Conservation (phyloP, 2,888 invertebrate species). For the Drosophila lutescens region DNA sequence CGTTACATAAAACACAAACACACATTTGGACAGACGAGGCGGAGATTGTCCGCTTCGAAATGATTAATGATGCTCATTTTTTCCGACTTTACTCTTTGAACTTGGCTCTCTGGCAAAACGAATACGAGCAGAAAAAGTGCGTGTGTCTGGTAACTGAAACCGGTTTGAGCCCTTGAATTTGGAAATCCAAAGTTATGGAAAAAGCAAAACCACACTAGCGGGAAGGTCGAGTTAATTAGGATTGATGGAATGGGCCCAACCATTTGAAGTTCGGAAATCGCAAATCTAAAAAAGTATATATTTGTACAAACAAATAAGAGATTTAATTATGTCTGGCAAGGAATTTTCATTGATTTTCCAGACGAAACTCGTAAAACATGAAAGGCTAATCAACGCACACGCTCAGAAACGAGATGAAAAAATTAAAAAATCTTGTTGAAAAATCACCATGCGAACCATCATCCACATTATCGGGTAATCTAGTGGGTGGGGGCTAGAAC, state of each 20-base stretch:
- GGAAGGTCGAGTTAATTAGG: slow-evolving; percentile 38
- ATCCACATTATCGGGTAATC: slow-evolving; percentile 8
- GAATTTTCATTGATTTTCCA: slow-evolving; percentile 48
- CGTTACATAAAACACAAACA: slow-evolving; percentile 51
- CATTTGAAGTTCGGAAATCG: slow-evolving; percentile 1
- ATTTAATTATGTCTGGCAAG: slow-evolving; percentile 9
- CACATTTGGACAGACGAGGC: neutral
- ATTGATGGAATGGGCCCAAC: slow-evolving; percentile 15
- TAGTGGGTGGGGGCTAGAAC: neutral
- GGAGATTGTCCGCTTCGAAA: slow-evolving; percentile 37
- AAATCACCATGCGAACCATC: slow-evolving; percentile 10
- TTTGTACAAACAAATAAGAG: slow-evolving; percentile 7
- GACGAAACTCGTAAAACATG: slow-evolving; percentile 56
- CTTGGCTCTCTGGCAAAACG: slow-evolving; percentile 40
- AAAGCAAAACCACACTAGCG: slow-evolving; percentile 3
- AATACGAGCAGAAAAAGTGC: slow-evolving; percentile 33
- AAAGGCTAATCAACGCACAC: slow-evolving; percentile 61
- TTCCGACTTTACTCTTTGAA: slow-evolving; percentile 34
- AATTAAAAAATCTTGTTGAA: slow-evolving; percentile 13
- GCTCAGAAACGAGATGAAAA: slow-evolving; percentile 9
- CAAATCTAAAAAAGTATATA: neutral
- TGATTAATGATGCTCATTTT: slow-evolving; percentile 62
- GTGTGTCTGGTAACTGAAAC: slow-evolving; percentile 50
- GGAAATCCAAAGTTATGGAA: slow-evolving; percentile 48
- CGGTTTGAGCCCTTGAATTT: slow-evolving; percentile 56